These are phyloP conservation scores for Oncorhynchus tshawytscha DNA, from an alignment of 2,113 vertebrate genomes.

Conservation along the genomic window DNA sequence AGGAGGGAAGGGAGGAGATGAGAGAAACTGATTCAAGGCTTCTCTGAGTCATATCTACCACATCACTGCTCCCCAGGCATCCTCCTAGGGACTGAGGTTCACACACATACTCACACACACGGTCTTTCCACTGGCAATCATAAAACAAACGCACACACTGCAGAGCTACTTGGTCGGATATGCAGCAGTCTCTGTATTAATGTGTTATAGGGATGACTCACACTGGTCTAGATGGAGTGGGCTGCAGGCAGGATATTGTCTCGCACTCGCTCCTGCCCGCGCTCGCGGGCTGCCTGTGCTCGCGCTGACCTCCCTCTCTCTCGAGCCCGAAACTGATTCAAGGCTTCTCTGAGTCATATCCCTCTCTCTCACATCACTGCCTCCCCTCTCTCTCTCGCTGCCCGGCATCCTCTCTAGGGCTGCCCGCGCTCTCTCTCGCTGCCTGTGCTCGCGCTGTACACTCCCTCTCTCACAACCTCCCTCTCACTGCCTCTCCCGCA, in stretches of 20 bases:
- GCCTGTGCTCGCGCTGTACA: too few relatives aligned
- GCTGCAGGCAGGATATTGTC: constrained; percentile 42
- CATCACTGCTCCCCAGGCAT: constrained; percentile 27
- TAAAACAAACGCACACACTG: constrained; percentile 8
- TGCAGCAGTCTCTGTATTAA: constrained; percentile 56
- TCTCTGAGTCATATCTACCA: constrained; percentile 57
- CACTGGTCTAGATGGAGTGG: constrained; percentile 40
- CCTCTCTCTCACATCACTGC: too few relatives aligned
- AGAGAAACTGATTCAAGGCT: not conserved
- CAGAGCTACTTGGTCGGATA: constrained; percentile 46
- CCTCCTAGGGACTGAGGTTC: constrained; percentile 2
- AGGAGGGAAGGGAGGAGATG: not conserved
- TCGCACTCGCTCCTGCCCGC: not conserved
- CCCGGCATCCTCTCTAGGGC: too few relatives aligned
- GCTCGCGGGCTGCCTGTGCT: too few relatives aligned
- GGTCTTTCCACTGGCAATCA: too few relatives aligned
- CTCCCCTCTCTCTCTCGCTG: too few relatives aligned
- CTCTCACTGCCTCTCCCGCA: too few relatives aligned
- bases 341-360: too few relatives aligned
- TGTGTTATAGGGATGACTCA: constrained; percentile 66
- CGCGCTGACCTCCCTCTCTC: too few relatives aligned
- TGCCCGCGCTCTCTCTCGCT: too few relatives aligned
- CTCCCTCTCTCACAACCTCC: too few relatives aligned
- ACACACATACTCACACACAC: not conserved
- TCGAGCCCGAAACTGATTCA: too few relatives aligned